Conservation (phyloP, 2,797 vertebrate genomes). For the Chelon labrosus region DNA sequence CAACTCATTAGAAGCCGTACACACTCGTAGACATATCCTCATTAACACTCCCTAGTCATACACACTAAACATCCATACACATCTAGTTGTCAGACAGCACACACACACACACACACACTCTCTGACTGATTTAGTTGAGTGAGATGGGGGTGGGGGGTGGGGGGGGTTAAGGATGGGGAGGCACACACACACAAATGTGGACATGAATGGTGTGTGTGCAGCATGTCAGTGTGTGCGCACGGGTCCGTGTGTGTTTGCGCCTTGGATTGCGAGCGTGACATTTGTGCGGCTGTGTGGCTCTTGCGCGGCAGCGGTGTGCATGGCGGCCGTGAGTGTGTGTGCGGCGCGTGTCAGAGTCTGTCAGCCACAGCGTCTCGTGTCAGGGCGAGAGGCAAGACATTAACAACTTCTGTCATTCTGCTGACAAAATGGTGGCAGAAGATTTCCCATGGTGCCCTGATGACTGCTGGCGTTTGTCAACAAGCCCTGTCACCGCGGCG, state of each 20-base stretch:
- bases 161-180: slow-evolving; percentile 60
- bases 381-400: slow-evolving; percentile 99
- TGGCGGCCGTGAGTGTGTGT: slow-evolving; percentile 72
- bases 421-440: slow-evolving; percentile 99
- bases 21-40: slow-evolving; percentile 73
- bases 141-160: slow-evolving; percentile 37
- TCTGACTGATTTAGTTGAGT: slow-evolving; percentile 65
- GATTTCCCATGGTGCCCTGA: slow-evolving; percentile 99
- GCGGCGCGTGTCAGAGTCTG: slow-evolving; percentile 91
- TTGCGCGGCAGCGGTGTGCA: slow-evolving; percentile 80
- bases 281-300: slow-evolving; percentile 53
- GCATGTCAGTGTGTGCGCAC: slow-evolving; percentile 63
- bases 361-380: slow-evolving; percentile 97
- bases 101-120: slow-evolving; percentile 42
- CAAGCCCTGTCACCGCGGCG: slow-evolving; percentile 97
- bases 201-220: slow-evolving; percentile 88
- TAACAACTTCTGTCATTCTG: slow-evolving; percentile 99
- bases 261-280: slow-evolving; percentile 51
- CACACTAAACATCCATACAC: slow-evolving; percentile 76
- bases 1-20: slow-evolving; percentile 78
- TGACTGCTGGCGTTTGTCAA: slow-evolving; percentile 99
- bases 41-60: slow-evolving; percentile 76
- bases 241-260: slow-evolving; percentile 65
- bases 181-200: slow-evolving; percentile 74
- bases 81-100: slow-evolving; percentile 68